Base-by-base conservation (phyloP, 2,888 invertebrate species). In the Cerastis leucographa region DNA sequence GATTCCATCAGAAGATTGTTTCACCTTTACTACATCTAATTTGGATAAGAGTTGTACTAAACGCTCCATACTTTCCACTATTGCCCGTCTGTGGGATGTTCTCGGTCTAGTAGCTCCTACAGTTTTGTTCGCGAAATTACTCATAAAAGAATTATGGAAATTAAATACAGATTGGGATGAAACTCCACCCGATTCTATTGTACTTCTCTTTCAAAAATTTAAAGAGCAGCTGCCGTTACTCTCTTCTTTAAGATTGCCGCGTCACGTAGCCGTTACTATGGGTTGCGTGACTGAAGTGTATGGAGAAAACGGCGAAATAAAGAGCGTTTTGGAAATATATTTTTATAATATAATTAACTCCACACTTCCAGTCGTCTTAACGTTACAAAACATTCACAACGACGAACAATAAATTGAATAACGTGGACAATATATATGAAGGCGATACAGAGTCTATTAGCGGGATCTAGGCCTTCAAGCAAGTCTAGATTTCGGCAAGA, bases 151-250 rank as follows among this genome's bases (percentile, higher is more conserved):
- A n/a, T 54, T 54, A 25, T 54, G 54, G 54, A n/a, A 54, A n/a
- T n/a, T 54, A n/a, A n/a, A 54, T n/a, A n/a, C n/a, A n/a, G n/a
- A n/a, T 54, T 54, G n/a, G 54, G 54, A 25, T 25, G 54, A 54
- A n/a, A 54, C 54, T n/a, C 54, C n/a, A 12, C 54, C 54, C 11
- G n/a, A 54, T 25, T n/a, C 54, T 0, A 54, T 54, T n/a, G 54
- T 54, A 11, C 9, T n/a, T n/a, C 54, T 54, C 9, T 54, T 54
- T n/a, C n/a, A 56, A 46, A 46, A 46, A 14, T 46, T 46, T 46
- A 66, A 44, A 73, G 19, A 66, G 9, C 49, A 73, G 59, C 25
- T 73, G 44, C 65, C 66, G 17, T 12, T 74, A 35, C 46, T 74
- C 17, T 67, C 67, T 22, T 22, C 14, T 25, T 68, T 61, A 51